Evolutionary conservation across 2,113 vertebrate genomes (phyloP).

Genomic region (Formicarius rufipectus): DNA sequence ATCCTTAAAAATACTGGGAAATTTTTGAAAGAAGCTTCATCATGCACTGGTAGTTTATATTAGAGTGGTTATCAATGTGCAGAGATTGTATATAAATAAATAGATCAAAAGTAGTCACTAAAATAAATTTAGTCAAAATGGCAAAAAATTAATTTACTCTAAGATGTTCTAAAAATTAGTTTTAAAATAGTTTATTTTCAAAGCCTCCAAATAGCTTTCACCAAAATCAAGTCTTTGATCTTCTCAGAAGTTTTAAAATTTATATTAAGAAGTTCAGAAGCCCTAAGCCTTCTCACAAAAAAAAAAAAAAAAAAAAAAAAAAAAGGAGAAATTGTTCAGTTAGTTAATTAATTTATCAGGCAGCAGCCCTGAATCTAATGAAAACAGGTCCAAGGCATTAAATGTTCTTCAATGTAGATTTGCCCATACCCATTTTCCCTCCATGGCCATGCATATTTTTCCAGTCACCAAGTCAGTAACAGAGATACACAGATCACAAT

Average conservation of each 20-base stretch:
- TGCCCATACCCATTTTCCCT: background rate
- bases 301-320: background rate
- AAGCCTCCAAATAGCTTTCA: background rate
- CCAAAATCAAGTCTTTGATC: background rate
- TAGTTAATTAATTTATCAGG: background rate
- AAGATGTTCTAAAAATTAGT: background rate
- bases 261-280: background rate
- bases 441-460: background rate
- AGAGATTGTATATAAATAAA: background rate
- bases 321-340: background rate
- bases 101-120: background rate
- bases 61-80: background rate
- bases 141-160: background rate
- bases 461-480: background rate
- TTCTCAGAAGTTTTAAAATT: background rate
- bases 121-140: background rate
- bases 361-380: background rate
- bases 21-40: background rate
- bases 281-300: background rate
- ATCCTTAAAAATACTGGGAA: background rate
- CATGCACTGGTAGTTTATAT: background rate
- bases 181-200: background rate
- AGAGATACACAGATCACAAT: background rate
- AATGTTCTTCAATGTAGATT: background rate
- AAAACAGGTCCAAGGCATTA: background rate